Conservation (phyloP, 2,888 invertebrate species). For the Dynastes hyllus region DNA sequence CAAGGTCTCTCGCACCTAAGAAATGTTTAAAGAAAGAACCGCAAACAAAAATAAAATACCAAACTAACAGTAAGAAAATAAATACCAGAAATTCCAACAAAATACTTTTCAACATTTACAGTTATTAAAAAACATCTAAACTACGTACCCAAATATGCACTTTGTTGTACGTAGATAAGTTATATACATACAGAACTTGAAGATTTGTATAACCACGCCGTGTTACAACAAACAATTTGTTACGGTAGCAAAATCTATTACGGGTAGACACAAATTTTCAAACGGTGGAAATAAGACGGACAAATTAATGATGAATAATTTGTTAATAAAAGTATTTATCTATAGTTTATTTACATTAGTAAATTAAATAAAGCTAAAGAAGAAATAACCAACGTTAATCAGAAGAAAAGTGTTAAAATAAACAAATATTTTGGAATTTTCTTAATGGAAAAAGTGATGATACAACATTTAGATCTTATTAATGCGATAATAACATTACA, state of each 20-base stretch:
- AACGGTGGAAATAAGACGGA: not conserved
- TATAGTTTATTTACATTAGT: constrained; percentile 23
- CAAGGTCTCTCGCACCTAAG: too few species aligned
- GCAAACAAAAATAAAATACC: too few species aligned
- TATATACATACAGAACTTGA: not conserved
- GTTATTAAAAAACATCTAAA: not conserved
- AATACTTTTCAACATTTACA: not conserved
- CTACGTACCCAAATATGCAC: not conserved
- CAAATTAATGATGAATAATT: not conserved
- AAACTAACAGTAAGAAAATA: too few species aligned
- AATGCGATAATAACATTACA: constrained; percentile 6
- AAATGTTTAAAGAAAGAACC: too few species aligned
- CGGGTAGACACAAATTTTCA: not conserved
- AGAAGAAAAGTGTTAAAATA: not conserved
- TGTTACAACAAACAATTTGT: not conserved
- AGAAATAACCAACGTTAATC: constrained; percentile 12
- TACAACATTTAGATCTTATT: not conserved
- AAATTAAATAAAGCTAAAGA: constrained; percentile 32
- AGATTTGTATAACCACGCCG: not conserved
- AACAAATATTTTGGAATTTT: not conserved
- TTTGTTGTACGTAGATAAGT: not conserved
- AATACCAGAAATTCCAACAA: not conserved
- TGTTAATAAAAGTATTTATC: constrained; percentile 19
- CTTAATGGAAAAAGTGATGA: not conserved
- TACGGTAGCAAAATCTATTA: not conserved